Percentiles rank a stretch among this genome's conserved stretches.
Evolutionary conservation across 2,797 vertebrate genomes (phyloP).

Genomic region (Pseudotriccus pelzelni): DNA sequence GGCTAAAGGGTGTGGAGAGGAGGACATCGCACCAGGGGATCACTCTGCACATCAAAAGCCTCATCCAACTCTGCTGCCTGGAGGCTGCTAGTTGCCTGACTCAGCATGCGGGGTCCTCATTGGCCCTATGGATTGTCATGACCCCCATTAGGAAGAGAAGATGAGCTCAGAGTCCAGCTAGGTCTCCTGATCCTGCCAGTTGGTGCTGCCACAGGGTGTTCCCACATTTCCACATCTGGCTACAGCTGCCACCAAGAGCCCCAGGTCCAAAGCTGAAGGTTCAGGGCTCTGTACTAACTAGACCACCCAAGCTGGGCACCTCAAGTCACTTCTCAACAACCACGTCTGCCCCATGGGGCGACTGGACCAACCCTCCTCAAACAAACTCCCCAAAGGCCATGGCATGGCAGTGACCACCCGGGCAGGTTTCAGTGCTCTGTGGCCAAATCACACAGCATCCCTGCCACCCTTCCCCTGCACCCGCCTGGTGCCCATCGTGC

Average conservation of each 20-base stretch:
- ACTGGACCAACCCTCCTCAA: background rate
- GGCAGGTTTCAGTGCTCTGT: background rate
- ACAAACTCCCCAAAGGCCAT: background rate
- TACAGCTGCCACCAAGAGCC: background rate
- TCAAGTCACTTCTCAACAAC: background rate
- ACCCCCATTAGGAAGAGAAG: background rate
- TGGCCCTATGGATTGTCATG: background rate
- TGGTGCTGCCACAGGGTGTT: background rate
- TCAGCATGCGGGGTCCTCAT: fast-evolving
- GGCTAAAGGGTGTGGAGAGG: background rate
- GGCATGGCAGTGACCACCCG: background rate
- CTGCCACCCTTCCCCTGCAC: fast-evolving
- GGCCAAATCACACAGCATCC: background rate
- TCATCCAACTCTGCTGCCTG: background rate
- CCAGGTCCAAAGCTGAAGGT: background rate
- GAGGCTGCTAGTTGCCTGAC: background rate
- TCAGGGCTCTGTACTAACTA: background rate
- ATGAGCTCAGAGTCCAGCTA: background rate
- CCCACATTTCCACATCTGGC: background rate
- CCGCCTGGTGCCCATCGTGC: fast-evolving
- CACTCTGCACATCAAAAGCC: background rate
- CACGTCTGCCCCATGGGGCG: background rate
- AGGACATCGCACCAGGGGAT: background rate
- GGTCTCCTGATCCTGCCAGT: background rate
- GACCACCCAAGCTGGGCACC: background rate